A percentile compares a stretch with the other conserved stretches of the same genome.
Evolutionary conservation across 2,888 invertebrate genomes (phyloP).

Genomic region (Eupithecia vulgata): DNA sequence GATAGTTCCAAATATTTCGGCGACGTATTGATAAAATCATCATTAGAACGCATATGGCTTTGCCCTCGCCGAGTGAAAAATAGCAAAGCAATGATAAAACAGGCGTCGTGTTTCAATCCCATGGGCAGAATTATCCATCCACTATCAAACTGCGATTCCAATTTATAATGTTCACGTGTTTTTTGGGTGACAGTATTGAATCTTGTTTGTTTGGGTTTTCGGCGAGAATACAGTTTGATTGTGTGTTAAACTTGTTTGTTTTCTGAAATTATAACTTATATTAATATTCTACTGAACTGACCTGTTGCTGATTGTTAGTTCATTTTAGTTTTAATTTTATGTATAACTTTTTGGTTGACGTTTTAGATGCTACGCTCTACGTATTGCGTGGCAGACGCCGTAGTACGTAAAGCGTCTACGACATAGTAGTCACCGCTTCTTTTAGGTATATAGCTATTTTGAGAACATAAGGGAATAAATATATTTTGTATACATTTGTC

Average conservation of each 20-base stretch:
- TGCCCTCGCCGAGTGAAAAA: slow-evolving; percentile 37
- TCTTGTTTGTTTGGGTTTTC: not conserved
- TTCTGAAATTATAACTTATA: not conserved
- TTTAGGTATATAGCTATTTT: too few species aligned
- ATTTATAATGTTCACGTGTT: slow-evolving; percentile 28
- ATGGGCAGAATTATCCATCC: not conserved
- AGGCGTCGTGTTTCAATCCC: slow-evolving; percentile 46
- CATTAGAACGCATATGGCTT: slow-evolving; percentile 37
- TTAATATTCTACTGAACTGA: too few species aligned
- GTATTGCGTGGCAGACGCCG: too few species aligned
- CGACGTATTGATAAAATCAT: slow-evolving; percentile 30
- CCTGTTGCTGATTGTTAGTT: too few species aligned
- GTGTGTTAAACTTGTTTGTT: not conserved
- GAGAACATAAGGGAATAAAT: too few species aligned
- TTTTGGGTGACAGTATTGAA: slow-evolving; percentile 5
- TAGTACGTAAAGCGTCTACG: too few species aligned
- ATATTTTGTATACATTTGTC: too few species aligned
- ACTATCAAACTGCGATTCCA: slow-evolving; percentile 21
- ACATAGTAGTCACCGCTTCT: too few species aligned
- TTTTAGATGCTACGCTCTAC: too few species aligned
- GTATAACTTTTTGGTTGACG: too few species aligned
- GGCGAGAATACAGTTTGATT: not conserved
- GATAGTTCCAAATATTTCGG: slow-evolving; percentile 19
- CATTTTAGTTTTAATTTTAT: too few species aligned
- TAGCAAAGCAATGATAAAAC: slow-evolving; percentile 36